A percentile compares a stretch with the other conserved stretches of the same genome.
Evolutionary conservation across 2,797 vertebrate genomes (phyloP).

Genomic region (Pelodytes ibericus): DNA sequence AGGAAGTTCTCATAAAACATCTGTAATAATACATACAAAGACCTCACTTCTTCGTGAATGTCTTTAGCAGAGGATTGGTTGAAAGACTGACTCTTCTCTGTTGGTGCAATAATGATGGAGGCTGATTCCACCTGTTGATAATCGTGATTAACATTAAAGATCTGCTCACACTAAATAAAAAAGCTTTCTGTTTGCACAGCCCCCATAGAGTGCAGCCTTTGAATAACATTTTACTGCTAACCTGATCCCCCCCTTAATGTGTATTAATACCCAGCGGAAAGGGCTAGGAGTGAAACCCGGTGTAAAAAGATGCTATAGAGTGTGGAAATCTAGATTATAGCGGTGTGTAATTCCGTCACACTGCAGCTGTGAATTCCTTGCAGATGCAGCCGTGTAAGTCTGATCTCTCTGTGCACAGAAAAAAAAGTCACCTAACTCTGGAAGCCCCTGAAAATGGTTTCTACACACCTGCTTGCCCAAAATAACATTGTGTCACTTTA

Average conservation of each 20-base stretch:
- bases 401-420: not conserved
- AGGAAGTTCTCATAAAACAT: slow-evolving; percentile 13
- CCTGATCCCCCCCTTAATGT: slow-evolving; percentile 52
- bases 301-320: slow-evolving; percentile 40
- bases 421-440: no score
- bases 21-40: slow-evolving; percentile 23
- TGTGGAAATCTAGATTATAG: slow-evolving; percentile 40
- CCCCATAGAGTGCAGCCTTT: slow-evolving; percentile 24
- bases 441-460: no score
- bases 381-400: slow-evolving; percentile 25
- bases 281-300: slow-evolving; percentile 17
- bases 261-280: slow-evolving; percentile 48
- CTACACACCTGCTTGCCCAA: no score
- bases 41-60: slow-evolving; percentile 16
- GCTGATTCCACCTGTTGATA: slow-evolving; percentile 37
- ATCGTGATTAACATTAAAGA: slow-evolving; percentile 11
- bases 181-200: slow-evolving; percentile 32
- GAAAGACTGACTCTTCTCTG: slow-evolving; percentile 19
- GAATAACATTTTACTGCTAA: slow-evolving; percentile 50
- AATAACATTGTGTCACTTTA: no score
- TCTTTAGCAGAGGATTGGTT: not conserved
- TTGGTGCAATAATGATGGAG: slow-evolving; percentile 32
- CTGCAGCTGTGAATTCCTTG: slow-evolving; percentile 41
- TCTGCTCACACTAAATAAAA: slow-evolving; percentile 37
- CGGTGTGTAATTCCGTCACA: slow-evolving; percentile 13